Conservation (phyloP, 2,113 vertebrate species). For the Setophaga petechia region DNA sequence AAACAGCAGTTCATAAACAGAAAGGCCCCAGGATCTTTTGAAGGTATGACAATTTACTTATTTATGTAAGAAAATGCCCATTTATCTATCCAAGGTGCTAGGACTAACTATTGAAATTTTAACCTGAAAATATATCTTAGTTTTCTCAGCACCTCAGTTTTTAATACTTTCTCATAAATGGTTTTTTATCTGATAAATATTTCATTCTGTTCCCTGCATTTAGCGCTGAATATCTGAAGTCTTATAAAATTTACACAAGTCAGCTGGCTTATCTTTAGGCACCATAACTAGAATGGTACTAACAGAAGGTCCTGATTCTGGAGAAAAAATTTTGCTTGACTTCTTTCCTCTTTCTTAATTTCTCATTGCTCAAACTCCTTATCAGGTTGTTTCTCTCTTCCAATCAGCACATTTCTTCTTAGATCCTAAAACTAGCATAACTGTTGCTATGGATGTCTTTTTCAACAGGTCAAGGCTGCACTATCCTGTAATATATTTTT, state of each 20-base stretch:
- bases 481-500: neutral
- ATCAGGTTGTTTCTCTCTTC: neutral
- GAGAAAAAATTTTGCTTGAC: neutral
- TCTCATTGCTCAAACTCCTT: neutral
- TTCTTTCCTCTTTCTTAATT: neutral
- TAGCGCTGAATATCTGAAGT: neutral
- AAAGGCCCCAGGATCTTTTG: neutral
- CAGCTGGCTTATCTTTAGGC: neutral
- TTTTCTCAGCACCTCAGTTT: neutral
- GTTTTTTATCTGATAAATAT: neutral
- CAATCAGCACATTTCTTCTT: neutral
- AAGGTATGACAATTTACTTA: neutral
- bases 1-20: neutral
- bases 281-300: neutral
- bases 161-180: neutral
- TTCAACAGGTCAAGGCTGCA: neutral
- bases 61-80: neutral
- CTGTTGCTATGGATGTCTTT: neutral
- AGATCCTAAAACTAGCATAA: neutral
- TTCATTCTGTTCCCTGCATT: neutral
- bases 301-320: neutral
- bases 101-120: neutral
- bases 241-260: neutral
- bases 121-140: neutral
- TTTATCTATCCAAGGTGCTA: conserved; percentile 24